Conservation (phyloP, 2,797 vertebrate genomes). For the Microctenopoma steveboyesi region DNA sequence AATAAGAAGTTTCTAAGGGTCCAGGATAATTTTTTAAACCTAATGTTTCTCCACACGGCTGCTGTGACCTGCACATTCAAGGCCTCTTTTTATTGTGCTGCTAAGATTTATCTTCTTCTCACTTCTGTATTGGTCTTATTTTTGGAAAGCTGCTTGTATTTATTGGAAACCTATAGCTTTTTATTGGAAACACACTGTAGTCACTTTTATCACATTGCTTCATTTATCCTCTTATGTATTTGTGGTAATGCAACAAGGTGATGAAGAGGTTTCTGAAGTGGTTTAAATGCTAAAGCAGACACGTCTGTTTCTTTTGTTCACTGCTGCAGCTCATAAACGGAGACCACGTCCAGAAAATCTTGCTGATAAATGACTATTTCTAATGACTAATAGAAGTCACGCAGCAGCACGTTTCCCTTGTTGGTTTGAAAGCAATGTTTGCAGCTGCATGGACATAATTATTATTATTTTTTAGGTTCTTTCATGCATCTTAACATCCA, state of each 20-base stretch:
- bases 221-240: neutral
- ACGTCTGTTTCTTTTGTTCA: neutral
- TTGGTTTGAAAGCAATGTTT: neutral
- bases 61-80: slow-evolving; percentile 3
- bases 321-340: neutral
- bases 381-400: slow-evolving; percentile 14
- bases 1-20: neutral
- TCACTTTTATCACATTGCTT: neutral
- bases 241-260: neutral
- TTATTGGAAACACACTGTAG: neutral
- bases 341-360: slow-evolving; percentile 1
- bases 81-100: slow-evolving; percentile 38
- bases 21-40: too few species aligned
- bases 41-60: neutral
- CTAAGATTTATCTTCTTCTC: slow-evolving; percentile 13
- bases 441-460: slow-evolving; percentile 10
- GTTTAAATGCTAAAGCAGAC: neutral
- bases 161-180: neutral
- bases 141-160: neutral
- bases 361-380: slow-evolving; percentile 8
- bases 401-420: neutral
- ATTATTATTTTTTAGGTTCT: too few species aligned
- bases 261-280: neutral
- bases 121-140: neutral
- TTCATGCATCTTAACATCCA: slow-evolving; percentile 8